Evolutionary conservation across 2,888 invertebrate genomes (phyloP), one percentile per base, ranked within the genome.

Genomic region (Lepas anatifera): DNA sequence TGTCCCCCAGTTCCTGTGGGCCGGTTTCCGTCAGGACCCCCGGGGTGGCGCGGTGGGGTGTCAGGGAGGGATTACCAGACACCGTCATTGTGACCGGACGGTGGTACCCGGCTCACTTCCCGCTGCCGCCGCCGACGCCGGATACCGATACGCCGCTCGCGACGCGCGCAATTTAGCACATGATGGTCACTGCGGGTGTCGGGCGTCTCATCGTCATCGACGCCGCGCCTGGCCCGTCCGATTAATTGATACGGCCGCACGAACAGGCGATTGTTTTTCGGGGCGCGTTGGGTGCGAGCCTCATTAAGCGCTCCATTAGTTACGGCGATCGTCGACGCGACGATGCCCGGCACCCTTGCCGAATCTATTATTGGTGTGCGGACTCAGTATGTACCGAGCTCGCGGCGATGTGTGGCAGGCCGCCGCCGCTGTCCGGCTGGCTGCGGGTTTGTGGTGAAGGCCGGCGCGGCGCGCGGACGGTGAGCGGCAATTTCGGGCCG

Each of bases 361-460:
- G 58, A 58, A 32, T 58, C 58, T 58, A 58, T 58, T 32, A 58
- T 58, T 18, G 18, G 58, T 8, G 58, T 25, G 58, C 58, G 58
- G 29, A 58, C 32, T 58, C 58, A 32, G 58, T 18, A 18, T 22
- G 13, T 3, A 16, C 29, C 18, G 32, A 3, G 4, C 27, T 27
- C 18, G 4, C 32, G 16, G 4, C 58, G 32, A 32, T 11, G 27
- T 2, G 50, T 27, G 50, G 22, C 27, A 50, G 50, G 50, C n/a
- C n/a, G n/a, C n/a, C n/a, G n/a, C n/a, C n/a, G n/a, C n/a, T n/a
- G n/a, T n/a, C n/a, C n/a, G n/a, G n/a, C n/a, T n/a, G n/a, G 32
- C 18, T 29, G 25, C 3, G 32, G 18, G 32, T 32, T 3, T 58
- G 58, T 22, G 18, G 29, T 25, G 58, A 58, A 16, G 29, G 58